Percentiles rank a stretch among this genome's conserved stretches.
Evolutionary conservation across 2,113 vertebrate genomes (phyloP).

Genomic region (Steatornis caripensis): DNA sequence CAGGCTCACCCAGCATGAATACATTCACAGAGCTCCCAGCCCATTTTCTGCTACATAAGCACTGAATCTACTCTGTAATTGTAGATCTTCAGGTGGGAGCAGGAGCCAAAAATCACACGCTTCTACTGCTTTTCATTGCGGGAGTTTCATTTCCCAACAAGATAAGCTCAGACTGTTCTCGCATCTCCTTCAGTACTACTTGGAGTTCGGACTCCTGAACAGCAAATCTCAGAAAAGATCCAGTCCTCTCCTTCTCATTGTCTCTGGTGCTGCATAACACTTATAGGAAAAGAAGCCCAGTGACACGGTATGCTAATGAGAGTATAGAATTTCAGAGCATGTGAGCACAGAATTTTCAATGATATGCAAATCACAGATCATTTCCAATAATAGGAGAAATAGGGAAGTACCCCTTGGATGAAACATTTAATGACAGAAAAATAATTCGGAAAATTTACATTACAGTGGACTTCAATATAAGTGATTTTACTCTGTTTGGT

Average conservation of each 20-base stretch:
- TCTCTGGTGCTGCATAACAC: background rate
- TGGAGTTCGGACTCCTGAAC: background rate
- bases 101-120: background rate
- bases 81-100: background rate
- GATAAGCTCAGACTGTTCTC: background rate
- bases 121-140: background rate
- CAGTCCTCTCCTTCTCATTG: background rate
- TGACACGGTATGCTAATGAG: background rate
- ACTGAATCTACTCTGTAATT: background rate
- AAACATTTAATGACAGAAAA: background rate
- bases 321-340: background rate
- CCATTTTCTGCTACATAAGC: background rate
- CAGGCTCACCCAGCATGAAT: background rate
- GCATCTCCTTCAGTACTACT: background rate
- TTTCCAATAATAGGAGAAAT: background rate
- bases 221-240: background rate
- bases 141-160: background rate
- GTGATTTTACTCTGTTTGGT: background rate
- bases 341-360: background rate
- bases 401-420: background rate
- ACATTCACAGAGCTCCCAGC: background rate
- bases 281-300: background rate
- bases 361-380: background rate
- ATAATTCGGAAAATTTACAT: background rate
- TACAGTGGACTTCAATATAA: background rate